Base-by-base conservation (phyloP, 2,797 vertebrate genomes). In the Zonotrichia albicollis region DNA sequence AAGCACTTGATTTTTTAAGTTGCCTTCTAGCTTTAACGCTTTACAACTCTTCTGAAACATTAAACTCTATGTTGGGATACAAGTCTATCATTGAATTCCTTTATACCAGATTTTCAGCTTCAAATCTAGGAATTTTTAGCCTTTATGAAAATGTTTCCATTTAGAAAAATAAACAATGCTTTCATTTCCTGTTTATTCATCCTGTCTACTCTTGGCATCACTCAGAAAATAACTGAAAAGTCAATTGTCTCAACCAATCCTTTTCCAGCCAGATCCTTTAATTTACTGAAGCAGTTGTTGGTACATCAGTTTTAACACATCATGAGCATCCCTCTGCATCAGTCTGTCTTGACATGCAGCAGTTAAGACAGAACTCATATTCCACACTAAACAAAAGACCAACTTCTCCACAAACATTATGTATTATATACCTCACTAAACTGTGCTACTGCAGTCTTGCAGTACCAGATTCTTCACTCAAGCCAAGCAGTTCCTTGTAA, bases 321-420 rank as follows among this genome's bases (percentile, higher is more conserved):
- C 30, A 36, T 10, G 16, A 90, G 38, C 25, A 76, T 51, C 30
- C 16, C 25, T 18, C 51, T 19, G 27, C 0, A 0, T 45, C 46
- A 23, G 6, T 17, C 19, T 18, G 2, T 10, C 26, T 18, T 27
- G 11, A 62, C 30, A 21, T 2, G 11, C 21, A 57, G n/a, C 19
- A 71, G 14, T 16, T 15, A 71, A 62, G 29, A 57, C 1, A 1
- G 38, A 90, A 58, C 5, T 14, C 19, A 23, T 23, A 57, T 51
- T 62, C 48, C 30, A 55, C 13, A 17, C 8, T 14, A 61, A 2
- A 29, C 0, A 57, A 12, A 65, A 42, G 68, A 61, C 2, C 17
- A 80, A 3, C 9, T 58, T 80, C 34, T 71, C 78, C 58, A 53
- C 71, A 40, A 20, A 70, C 3, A 5, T 22, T 5, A 6, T 32